Base-by-base conservation (phyloP, 2,113 vertebrate genomes). In the Seriola aureovittata region DNA sequence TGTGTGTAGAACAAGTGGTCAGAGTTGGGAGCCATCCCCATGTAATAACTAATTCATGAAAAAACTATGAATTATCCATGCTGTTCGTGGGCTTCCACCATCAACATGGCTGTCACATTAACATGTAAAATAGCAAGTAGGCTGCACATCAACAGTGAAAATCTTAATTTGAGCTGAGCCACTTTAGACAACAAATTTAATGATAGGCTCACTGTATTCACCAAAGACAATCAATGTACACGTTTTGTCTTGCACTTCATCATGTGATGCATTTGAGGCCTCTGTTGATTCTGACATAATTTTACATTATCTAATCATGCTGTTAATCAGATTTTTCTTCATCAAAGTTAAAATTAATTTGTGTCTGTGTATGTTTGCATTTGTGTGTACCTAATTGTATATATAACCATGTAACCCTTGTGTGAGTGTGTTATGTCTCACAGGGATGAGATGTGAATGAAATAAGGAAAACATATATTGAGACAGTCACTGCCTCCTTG, bases 361-460 rank as follows among this genome's bases (percentile, higher is more conserved):
- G 9, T 29, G 34, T 29, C 8, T n/a, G 29, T 8, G 9, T 29
- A 21, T 29, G 14, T 38, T 17, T 8, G 23, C 7, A 32, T 67
- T 8, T 21, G 23, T 71, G 67, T 40, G 34, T 12, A 42, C 55
- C 16, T 4, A 46, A 14, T 16, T 14, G 44, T 42, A 8, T 16
- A 21, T 29, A 50, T 12, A 4, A 42, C 25, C 34, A 13, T 34
- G 8, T 55, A 29, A 16, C 4, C 9, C 32, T 2, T 32, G 21
- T 71, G 36, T 48, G 36, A 17, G 19, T 36, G 40, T 80, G 46
- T 81, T 62, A 63, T 54, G 46, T 46, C 57, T 76, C 2, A 10
- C 50, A 38, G 48, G 40, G 29, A 48, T 57, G 57, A 70, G 36
- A 57, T 82, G 71, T 63, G 72, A 70, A 64, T 69, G 25, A 69